These are phyloP conservation scores for Sander vitreus DNA, from an alignment of 2,113 vertebrate species.

Conservation along the genomic window DNA sequence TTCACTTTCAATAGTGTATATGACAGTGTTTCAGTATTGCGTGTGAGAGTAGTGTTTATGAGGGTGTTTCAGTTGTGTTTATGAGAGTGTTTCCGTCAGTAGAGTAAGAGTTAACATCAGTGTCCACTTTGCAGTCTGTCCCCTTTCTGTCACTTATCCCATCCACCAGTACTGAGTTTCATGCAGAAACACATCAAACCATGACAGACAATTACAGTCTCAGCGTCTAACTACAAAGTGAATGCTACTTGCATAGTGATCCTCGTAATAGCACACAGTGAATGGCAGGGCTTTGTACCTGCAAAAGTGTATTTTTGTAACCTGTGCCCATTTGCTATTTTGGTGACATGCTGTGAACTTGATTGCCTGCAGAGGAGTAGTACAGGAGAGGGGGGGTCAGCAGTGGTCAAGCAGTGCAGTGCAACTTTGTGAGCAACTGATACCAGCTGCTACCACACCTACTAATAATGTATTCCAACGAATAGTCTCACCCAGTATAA, in stretches of 20 bases:
- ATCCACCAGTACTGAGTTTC: background rate
- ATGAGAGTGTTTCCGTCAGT: background rate
- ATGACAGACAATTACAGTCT: conserved; percentile 18
- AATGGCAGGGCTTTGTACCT: conserved; percentile 2
- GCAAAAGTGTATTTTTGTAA: background rate
- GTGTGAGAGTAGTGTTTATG: too few species aligned
- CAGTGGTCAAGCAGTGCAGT: conserved; percentile 44
- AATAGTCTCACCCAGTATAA: background rate
- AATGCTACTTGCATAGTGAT: conserved; percentile 9
- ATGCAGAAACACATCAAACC: conserved; percentile 30
- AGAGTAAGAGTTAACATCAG: background rate
- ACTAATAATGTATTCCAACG: background rate
- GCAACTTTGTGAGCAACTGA: conserved; percentile 27
- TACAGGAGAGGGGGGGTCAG: conserved; percentile 10
- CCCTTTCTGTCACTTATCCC: conserved; percentile 8
- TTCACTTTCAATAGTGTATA: too few species aligned
- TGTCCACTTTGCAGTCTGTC: conserved; percentile 10
- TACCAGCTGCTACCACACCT: conserved; percentile 16
- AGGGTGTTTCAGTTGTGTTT: too few species aligned
- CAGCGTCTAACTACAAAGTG: conserved; percentile 31
- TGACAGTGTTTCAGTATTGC: too few species aligned
- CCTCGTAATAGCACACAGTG: background rate
- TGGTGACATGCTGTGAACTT: conserved; percentile 53
- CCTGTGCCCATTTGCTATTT: conserved; percentile 24
- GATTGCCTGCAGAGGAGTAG: conserved; percentile 49